Conservation (phyloP, 2,113 vertebrate genomes). For the Poeciliopsis occidentalis region DNA sequence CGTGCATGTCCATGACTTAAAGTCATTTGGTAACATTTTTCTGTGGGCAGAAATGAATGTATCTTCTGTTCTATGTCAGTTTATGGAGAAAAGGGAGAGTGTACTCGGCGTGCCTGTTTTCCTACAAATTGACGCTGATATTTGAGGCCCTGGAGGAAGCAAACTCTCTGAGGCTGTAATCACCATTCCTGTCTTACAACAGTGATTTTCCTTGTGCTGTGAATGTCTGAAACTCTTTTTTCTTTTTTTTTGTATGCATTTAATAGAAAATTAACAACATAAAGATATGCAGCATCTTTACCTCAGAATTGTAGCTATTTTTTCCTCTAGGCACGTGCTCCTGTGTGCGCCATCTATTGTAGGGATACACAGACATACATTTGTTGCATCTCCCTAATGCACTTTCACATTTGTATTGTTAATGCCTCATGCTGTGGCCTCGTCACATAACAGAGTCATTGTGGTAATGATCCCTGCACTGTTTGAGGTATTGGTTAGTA, state of each 20-base stretch:
- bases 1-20: constrained; percentile 13
- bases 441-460: constrained; percentile 17
- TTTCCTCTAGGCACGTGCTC: not conserved
- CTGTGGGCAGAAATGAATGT: constrained; percentile 8
- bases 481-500: constrained; percentile 10
- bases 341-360: not conserved
- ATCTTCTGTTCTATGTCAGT: constrained; percentile 9
- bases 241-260: constrained; percentile 9
- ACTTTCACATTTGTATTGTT: constrained; percentile 12
- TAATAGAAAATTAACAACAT: constrained; percentile 8
- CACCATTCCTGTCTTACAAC: not conserved
- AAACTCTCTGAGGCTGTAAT: constrained; percentile 9
- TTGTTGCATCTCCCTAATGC: constrained; percentile 11
- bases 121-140: constrained; percentile 16
- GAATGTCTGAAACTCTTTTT: constrained; percentile 5
- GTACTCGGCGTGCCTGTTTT: constrained; percentile 13
- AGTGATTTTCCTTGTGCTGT: not conserved
- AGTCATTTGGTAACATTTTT: constrained; percentile 5
- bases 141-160: not conserved
- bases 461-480: constrained; percentile 24
- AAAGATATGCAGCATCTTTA: not conserved
- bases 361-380: not conserved
- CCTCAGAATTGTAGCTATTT: not conserved
- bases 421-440: constrained; percentile 13
- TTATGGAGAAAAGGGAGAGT: constrained; percentile 15